Evolutionary conservation across 2,113 vertebrate species (phyloP).

Genomic region (Balaeniceps rex): DNA sequence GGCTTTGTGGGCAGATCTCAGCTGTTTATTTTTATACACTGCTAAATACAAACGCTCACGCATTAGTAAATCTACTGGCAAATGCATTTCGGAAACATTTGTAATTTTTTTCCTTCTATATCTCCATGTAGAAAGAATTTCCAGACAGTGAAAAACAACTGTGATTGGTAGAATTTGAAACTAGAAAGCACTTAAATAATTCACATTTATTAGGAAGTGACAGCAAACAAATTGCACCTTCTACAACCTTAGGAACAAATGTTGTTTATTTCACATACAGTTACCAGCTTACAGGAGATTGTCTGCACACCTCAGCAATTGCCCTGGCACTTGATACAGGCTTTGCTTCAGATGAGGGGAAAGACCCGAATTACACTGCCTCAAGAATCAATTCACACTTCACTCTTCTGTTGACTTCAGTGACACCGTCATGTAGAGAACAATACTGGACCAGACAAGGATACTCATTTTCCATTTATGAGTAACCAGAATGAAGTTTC

Average conservation of each 20-base stretch:
- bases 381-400: neutral
- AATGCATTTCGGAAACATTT: neutral
- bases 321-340: neutral
- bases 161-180: neutral
- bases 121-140: neutral
- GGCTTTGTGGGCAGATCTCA: slow-evolving; percentile 37
- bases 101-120: neutral
- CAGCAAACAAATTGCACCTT: neutral
- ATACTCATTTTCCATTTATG: neutral
- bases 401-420: neutral
- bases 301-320: neutral
- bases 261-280: neutral
- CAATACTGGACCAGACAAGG: neutral
- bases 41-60: neutral
- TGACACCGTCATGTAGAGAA: neutral
- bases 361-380: neutral
- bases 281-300: neutral
- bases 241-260: neutral
- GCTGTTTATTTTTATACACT: slow-evolving; percentile 46
- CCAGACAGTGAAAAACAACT: neutral
- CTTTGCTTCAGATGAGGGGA: neutral
- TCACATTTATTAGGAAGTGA: neutral
- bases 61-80: neutral
- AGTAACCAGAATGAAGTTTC: slow-evolving; percentile 13
- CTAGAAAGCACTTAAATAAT: neutral